Evolutionary conservation across 2,797 vertebrate species (phyloP), one percentile per base, ranked within the genome.

Genomic region (Antennarius maculatus): DNA sequence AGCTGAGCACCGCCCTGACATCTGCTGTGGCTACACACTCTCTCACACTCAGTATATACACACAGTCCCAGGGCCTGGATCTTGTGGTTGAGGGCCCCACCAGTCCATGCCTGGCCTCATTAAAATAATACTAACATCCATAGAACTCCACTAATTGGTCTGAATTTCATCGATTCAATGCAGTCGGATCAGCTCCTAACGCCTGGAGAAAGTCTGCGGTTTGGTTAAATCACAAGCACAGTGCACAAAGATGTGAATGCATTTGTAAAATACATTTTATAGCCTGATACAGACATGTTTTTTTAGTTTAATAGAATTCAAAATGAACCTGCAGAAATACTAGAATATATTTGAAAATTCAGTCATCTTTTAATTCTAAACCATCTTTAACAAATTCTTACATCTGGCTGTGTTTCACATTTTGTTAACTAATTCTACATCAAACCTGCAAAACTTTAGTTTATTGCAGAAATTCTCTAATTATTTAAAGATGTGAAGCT

Each of bases 1-100:
- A 77, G 80, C 77, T 66, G 28, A 77, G 68, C 8, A 2, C 31
- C 50, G 12, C 16, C 39, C 57, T 61, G 64, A 67, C 57, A 80
- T 76, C 65, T 72, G 54, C 68, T 73, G 64, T 60, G 76, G 74
- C 68, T 61, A 17, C 66, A 49, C 66, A 13, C 52, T 15, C 69
- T 34, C 62, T 28, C 55, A 66, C 50, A 60, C 63, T 55, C 62
- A 54, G 16, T 1, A 57, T 48, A 49, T 51, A 18, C 51, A 41
- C 58, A 18, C 48, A 49, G 15, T 46, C 52, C 7, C 43, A 34
- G 28, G 58, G 52, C 43, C 55, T 55, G 54, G 60, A 60, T 73
- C 70, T 65, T 68, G 74, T 4, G 48, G 70, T 75, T 49, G 0
- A 50, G 12, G 29, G 27, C 69, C 63, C 47, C 55, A 67, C 74